Conservation (phyloP, 2,113 vertebrate genomes). For the Galbula dea region DNA sequence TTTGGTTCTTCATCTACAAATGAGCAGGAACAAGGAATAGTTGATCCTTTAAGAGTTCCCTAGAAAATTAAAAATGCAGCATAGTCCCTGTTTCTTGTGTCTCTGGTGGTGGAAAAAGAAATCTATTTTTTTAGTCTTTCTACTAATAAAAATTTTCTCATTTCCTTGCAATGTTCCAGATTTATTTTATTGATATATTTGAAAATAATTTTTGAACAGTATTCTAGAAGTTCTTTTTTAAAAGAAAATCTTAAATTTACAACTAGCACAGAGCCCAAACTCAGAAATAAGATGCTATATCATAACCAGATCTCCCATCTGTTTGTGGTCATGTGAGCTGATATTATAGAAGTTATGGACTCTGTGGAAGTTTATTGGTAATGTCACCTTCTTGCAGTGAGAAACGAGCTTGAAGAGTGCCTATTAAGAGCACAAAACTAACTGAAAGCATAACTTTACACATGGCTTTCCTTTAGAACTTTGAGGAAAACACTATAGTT, state of each 20-base stretch:
- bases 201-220: neutral
- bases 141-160: neutral
- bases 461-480: neutral
- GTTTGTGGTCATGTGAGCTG: neutral
- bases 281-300: neutral
- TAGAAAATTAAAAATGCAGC: neutral
- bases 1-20: neutral
- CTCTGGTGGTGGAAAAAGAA: neutral
- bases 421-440: neutral
- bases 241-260: neutral
- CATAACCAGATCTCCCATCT: neutral
- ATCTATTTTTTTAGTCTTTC: neutral
- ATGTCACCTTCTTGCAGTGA: neutral
- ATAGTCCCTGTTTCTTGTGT: neutral
- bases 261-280: neutral
- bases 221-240: neutral
- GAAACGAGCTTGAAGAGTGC: neutral
- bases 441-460: neutral
- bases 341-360: neutral
- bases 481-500: neutral
- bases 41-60: neutral
- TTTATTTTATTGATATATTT: neutral
- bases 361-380: neutral
- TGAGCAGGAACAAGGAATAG: neutral
- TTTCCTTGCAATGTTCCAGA: neutral